A percentile compares a stretch with the other conserved stretches of the same genome.
phyloP scores from a whole-genome alignment of 1,140 invertebrate genomes.

The Metaphire vulgaris region DNA sequence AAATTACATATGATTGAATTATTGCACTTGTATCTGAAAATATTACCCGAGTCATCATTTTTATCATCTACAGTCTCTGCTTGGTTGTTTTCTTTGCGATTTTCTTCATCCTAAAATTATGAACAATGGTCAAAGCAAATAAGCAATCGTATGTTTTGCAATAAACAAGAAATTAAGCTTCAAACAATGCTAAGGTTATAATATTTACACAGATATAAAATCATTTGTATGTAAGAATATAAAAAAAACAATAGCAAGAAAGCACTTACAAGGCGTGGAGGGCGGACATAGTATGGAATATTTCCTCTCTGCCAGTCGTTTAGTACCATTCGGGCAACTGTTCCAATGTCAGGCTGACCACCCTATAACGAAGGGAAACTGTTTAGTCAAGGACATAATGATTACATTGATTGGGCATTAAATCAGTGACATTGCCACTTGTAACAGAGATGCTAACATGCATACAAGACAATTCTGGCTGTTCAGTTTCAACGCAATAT shows the following conservation, averaged over 20 bases:
- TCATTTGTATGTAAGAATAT: background rate
- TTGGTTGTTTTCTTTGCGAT: background rate
- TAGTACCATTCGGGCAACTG: slow-evolving; percentile 85
- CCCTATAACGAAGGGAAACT: slow-evolving; percentile 54
- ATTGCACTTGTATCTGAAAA: background rate
- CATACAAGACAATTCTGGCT: background rate
- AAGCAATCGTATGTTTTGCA: background rate
- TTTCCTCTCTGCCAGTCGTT: slow-evolving; percentile 99
- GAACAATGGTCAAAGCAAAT: background rate
- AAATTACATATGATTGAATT: background rate
- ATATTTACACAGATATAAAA: background rate
- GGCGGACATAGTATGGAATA: slow-evolving; percentile 85
- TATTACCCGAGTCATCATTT: background rate
- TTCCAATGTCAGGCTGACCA: slow-evolving; percentile 84
- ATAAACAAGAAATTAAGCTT: background rate
- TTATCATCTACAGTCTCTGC: background rate
- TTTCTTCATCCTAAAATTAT: background rate
- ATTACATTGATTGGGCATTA: slow-evolving; percentile 12
- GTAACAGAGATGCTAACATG: background rate
- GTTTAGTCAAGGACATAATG: no score
- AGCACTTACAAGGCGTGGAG: slow-evolving; percentile 55
- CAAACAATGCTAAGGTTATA: background rate
- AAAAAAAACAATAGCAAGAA: background rate
- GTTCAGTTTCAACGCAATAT: no score
- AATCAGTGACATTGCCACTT: background rate